phyloP scores from a whole-genome alignment of 1,140 invertebrate genomes.

The Hylaeus anthracinus region DNA sequence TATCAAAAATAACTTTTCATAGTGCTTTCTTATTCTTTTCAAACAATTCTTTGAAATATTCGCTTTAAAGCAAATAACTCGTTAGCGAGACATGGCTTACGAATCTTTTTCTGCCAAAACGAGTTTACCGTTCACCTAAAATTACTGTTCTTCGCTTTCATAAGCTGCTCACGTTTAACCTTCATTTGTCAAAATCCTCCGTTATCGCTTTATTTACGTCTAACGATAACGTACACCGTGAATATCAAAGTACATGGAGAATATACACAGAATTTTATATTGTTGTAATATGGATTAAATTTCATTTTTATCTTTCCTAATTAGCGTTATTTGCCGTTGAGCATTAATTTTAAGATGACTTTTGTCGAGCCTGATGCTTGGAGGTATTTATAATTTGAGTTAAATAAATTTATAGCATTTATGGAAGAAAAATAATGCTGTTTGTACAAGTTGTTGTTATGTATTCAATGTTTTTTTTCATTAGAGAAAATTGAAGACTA shows the following conservation, averaged over 20 bases:
- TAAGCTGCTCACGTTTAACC: not conserved
- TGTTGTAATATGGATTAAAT: too few species aligned
- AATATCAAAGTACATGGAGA: too few species aligned
- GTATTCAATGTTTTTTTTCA: too few species aligned
- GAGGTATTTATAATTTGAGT: too few species aligned
- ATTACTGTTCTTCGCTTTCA: not conserved
- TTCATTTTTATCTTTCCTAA: not conserved
- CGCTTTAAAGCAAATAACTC: not conserved
- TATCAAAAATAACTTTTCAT: not conserved
- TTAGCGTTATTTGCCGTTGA: not conserved
- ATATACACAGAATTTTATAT: too few species aligned
- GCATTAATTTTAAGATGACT: not conserved
- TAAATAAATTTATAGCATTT: too few species aligned
- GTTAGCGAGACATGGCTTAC: not conserved
- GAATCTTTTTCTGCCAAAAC: not conserved
- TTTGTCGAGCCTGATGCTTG: too few species aligned
- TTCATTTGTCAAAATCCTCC: not conserved
- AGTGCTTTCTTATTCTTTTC: not conserved
- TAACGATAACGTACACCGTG: not conserved
- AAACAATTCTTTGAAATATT: too few species aligned
- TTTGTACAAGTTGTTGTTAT: too few species aligned
- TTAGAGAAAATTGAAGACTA: too few species aligned
- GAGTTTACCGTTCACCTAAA: conserved; percentile 3
- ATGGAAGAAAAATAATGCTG: too few species aligned
- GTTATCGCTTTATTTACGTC: not conserved